Base-by-base conservation (phyloP, 2,888 invertebrate genomes). In the Sarcophaga caerulescens region DNA sequence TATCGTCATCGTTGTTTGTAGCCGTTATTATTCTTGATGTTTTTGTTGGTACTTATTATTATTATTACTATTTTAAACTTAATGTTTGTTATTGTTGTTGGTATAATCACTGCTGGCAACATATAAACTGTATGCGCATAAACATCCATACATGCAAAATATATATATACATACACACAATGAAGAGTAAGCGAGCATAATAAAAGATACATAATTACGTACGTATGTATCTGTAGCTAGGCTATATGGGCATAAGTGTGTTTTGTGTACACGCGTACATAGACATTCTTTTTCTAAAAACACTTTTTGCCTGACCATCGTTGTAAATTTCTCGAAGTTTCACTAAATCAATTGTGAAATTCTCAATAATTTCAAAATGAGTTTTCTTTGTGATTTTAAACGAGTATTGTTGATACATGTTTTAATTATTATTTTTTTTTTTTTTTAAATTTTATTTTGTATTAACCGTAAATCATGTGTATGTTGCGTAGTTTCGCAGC, bases 291-390 rank as follows among this genome's bases (percentile, higher is more conserved):
- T 90, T 91, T 91, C 91, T 91, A 89, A 92, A 92, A 91, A 89
- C 90, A 92, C 90, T 92, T 92, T 91, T 91, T 90, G 92, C 93
- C 92, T 90, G 89, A 87, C 90, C 89, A 90, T 92, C 91, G 90
- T 91, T 90, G 90, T 89, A 92, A 90, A 90, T 91, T 90, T 90
- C 89, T 91, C 89, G 89, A 89, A 90, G 89, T 91, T 91, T 91
- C 90, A 89, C 89, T 89, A 85, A 74, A 66, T 45, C 69, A 80
- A 76, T 80, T 71, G 81, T 79, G 68, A 82, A 65, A 77, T 82
- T 66, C 25, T 65, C 1, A 21, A 52, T 68, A 52, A 89, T 90
- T 89, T 90, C 10, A 19, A 66, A 68, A 45, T 8, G 19, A 47
- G 35, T 35, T 35, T 1, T 35, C 10, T 35, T 35, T 35, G 35